Conservation (phyloP, 92 coral and sea anemone species). For the Muricea muricata region DNA sequence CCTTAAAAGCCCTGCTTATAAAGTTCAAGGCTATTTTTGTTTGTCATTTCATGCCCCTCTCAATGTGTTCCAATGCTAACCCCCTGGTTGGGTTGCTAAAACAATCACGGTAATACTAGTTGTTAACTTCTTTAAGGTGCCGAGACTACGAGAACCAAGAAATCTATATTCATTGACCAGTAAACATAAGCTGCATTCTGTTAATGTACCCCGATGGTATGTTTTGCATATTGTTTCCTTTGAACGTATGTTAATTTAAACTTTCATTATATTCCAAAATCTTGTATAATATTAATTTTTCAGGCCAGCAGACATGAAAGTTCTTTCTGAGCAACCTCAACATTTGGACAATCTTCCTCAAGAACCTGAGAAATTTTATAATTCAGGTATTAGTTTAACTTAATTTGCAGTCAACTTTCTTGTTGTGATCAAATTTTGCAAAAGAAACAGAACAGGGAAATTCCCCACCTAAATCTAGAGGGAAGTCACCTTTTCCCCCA, state of each 20-base stretch:
- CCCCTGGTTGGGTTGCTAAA: too few species aligned
- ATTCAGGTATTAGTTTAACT: conserved; percentile 47
- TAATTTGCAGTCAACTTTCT: too few species aligned
- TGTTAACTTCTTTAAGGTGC: too few species aligned
- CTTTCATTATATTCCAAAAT: not conserved
- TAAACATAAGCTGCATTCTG: not conserved
- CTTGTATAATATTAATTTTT: not conserved
- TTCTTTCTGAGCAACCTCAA: conserved; percentile 68
- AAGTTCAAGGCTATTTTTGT: too few species aligned
- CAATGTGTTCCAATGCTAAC: too few species aligned
- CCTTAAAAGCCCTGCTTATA: too few species aligned
- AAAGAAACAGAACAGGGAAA: too few species aligned
- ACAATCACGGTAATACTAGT: too few species aligned
- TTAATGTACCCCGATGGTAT: conserved; percentile 86
- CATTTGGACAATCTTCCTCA: conserved; percentile 67
- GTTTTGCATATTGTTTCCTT: not conserved
- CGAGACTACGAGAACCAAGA: conserved; percentile 90
- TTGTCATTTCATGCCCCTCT: too few species aligned
- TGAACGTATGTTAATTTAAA: not conserved
- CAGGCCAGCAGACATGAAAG: conserved; percentile 92
- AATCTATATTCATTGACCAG: conserved; percentile 73
- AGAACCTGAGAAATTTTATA: conserved; percentile 79
- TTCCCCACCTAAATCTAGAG: too few species aligned
- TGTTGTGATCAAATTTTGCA: too few species aligned
- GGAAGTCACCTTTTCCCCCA: too few species aligned